These are phyloP conservation scores for Psammodynastes pulverulentus DNA, from an alignment of 2,113 vertebrate species.

Conservation along the genomic window DNA sequence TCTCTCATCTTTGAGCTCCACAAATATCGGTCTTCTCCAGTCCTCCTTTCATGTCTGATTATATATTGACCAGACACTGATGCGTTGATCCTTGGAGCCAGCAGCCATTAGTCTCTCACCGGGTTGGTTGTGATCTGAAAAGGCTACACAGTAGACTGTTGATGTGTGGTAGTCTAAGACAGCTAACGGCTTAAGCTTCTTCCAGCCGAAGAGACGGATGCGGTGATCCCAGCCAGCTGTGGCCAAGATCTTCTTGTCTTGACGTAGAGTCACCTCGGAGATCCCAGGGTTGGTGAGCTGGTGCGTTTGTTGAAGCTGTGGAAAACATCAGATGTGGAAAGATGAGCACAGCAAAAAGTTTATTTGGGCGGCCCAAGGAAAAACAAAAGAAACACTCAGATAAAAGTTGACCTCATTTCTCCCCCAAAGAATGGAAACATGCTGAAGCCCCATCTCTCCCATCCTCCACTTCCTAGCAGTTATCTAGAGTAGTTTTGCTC, in stretches of 20 bases:
- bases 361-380: background rate
- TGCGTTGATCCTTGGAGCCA: slow-evolving; percentile 88
- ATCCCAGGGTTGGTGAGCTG: slow-evolving; percentile 86
- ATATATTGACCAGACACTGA: slow-evolving; percentile 93
- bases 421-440: too few relatives aligned
- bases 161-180: slow-evolving; percentile 88
- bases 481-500: background rate
- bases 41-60: slow-evolving; percentile 50
- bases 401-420: too few relatives aligned
- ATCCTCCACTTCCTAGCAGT: background rate
- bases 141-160: slow-evolving; percentile 79
- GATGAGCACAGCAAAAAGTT: background rate
- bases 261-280: slow-evolving; percentile 79
- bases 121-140: slow-evolving; percentile 74
- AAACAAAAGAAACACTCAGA: background rate
- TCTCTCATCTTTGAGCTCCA: background rate
- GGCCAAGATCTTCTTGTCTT: slow-evolving; percentile 83
- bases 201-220: slow-evolving; percentile 88
- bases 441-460: too few relatives aligned
- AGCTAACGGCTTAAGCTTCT: slow-evolving; percentile 84
- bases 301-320: slow-evolving; percentile 73
- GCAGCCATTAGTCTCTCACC: slow-evolving; percentile 80
- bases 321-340: background rate
- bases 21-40: background rate
- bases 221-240: slow-evolving; percentile 91